Evolutionary conservation across 2,888 invertebrate species (phyloP), one percentile per base, ranked within the genome.

Genomic region (Anaspis maculata): DNA sequence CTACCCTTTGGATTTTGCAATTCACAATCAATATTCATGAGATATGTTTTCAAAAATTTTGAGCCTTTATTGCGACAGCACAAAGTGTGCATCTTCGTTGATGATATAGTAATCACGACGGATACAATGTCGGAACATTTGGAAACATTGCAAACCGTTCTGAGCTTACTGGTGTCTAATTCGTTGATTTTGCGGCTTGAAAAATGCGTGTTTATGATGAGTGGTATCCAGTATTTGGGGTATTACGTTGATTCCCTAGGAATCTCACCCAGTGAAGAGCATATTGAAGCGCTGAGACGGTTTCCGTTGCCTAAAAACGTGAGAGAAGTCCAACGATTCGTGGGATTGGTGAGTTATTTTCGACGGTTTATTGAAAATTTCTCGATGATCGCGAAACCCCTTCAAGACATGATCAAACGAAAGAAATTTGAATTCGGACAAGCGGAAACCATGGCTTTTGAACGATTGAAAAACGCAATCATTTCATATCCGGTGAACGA

Each of bases 1-100:
- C 5, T 19, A 9, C 9, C 19, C 9, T 19, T 19, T 19, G 19
- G 19, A 9, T 19, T 60, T 3, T 30, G 46, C 2, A 58, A 58
- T 26, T 54, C 56, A 1, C 54, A 54, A 3, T 40, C 44, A 14
- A 49, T 51, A 5, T 62, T 57, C 38, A 52, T 54, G 30, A 34
- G 52, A 11, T 40, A 51, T 23, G 51, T 59, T 6, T 25, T 35
- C 25, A 25, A 15, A 22, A 14, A 34, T 12, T 10, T 31, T 9
- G 32, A 16, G 9, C 6, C 31, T 9, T n/a, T 31, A 6, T n/a
- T n/a, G n/a, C n/a, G n/a, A n/a, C n/a, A n/a, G n/a, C n/a, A n/a
- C n/a, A n/a, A n/a, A n/a, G n/a, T n/a, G n/a, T n/a, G n/a, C n/a
- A 19, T 19, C 9, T 3, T 12, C 7, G 10, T 31, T 11, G 10